Percentiles rank a stretch among this genome's conserved stretches.
phyloP scores from a whole-genome alignment of 2,113 vertebrate genomes.

The Cyanoderma ruficeps region DNA sequence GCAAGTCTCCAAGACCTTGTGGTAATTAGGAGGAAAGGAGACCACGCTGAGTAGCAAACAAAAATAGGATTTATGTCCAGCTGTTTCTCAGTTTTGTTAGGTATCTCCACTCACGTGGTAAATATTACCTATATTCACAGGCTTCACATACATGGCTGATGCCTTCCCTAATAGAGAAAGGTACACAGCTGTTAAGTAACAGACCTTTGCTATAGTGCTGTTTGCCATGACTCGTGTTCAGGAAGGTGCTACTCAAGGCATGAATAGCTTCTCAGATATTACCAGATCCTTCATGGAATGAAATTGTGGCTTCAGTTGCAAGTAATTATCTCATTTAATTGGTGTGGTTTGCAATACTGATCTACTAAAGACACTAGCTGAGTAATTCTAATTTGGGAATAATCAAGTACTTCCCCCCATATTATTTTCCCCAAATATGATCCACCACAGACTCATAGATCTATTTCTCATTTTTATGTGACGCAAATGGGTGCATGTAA shows the following conservation, averaged over 20 bases:
- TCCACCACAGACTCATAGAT: background rate
- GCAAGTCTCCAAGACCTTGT: background rate
- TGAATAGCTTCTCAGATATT: background rate
- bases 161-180: background rate
- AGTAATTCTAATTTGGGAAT: conserved; percentile 18
- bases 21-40: background rate
- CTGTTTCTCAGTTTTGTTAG: background rate
- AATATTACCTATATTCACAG: background rate
- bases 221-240: background rate
- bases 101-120: background rate
- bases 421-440: background rate
- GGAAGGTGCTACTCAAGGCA: background rate
- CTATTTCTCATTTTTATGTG: background rate
- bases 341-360: background rate
- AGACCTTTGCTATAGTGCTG: background rate
- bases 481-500: background rate
- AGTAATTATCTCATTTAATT: background rate
- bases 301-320: background rate
- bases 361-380: background rate
- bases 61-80: background rate
- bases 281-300: background rate
- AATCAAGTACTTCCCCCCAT: background rate
- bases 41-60: background rate
- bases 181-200: background rate
- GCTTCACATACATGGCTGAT: background rate